Base-by-base conservation (phyloP, 2,113 vertebrate species). In the Polypterus senegalus region DNA sequence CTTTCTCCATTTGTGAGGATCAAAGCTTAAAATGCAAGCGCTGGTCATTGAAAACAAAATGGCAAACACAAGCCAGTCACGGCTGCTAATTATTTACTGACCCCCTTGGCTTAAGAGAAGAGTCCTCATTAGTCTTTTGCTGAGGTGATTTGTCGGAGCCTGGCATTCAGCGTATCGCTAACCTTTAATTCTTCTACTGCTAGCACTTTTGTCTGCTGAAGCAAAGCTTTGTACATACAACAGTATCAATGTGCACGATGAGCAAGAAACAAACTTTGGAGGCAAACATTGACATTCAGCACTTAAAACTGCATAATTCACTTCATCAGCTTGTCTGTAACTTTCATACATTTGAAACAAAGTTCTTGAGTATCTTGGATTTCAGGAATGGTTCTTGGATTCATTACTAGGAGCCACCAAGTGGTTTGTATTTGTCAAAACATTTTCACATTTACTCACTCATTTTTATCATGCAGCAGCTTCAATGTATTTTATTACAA, bases 141-240 rank as follows among this genome's bases (percentile, higher is more conserved):
- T 67, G 66, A 10, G 57, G 80, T 83, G 82, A 90, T 89, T 91
- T 90, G 81, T 86, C 63, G 65, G 81, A 83, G 79, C 75, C 70
- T 83, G 83, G 80, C 84, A 83, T 85, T 85, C 83, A 83, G 87
- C 77, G 83, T 81, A 75, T 74, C 66, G 52, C 61, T 90, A 92
- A 93, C 88, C 91, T 96, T 94, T 91, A 91, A 89, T 91, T 92
- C 82, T 84, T 86, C 85, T 80, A 81, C 79, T 90, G 90, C 87
- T 91, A 83, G 90, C 87, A 87, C 76, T 91, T 94, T 85, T 84
- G 79, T 84, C 80, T 89, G 84, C 83, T 85, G 83, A 74, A 80
- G 76, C 87, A 69, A 76, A 79, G 67, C 75, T 82, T 69, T 72
- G 73, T 78, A 71, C 67, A 76, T 77, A 46, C 48, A 10, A 52